A percentile compares a stretch with the other conserved stretches of the same genome.
phyloP scores from a whole-genome alignment of 2,888 invertebrate species.

The Tetragonisca angustula region DNA sequence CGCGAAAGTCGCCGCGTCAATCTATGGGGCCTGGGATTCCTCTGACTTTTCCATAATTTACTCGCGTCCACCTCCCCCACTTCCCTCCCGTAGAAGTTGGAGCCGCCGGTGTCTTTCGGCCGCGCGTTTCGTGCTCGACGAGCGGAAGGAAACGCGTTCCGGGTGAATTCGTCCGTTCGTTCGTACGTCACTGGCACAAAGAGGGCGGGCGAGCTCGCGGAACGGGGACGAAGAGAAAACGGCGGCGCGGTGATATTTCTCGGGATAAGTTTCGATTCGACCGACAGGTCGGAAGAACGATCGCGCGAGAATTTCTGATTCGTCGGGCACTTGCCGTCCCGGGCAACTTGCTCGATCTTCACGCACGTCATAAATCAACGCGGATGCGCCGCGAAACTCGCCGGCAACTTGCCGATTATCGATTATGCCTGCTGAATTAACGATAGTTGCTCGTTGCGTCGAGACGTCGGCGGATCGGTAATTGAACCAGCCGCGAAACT shows the following conservation, averaged over 20 bases:
- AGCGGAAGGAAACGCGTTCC: slow-evolving; percentile 73
- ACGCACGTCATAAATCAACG: slow-evolving; percentile 61
- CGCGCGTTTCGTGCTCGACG: slow-evolving; percentile 60
- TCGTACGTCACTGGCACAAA: slow-evolving; percentile 33
- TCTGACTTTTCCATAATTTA: slow-evolving; percentile 68
- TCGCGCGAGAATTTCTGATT: slow-evolving; percentile 64
- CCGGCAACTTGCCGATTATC: slow-evolving; percentile 49
- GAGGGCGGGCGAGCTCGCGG: background rate
- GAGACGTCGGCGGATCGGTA: slow-evolving; percentile 19
- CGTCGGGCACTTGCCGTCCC: slow-evolving; percentile 43
- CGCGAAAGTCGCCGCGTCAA: slow-evolving; percentile 37
- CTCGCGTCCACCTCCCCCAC: slow-evolving; percentile 13
- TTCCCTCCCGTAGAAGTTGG: slow-evolving; percentile 57
- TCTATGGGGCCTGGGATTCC: background rate
- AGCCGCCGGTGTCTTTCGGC: slow-evolving; percentile 45
- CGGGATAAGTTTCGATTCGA: slow-evolving; percentile 67
- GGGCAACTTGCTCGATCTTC: slow-evolving; percentile 45
- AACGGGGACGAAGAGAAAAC: no score
- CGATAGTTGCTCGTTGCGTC: slow-evolving; percentile 2
- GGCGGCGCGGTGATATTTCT: slow-evolving; percentile 66
- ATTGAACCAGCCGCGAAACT: slow-evolving; percentile 25
- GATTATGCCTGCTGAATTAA: slow-evolving; percentile 46
- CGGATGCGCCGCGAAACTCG: slow-evolving; percentile 26
- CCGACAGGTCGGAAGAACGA: slow-evolving; percentile 66
- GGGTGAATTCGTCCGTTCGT: slow-evolving; percentile 60